Base-by-base conservation (phyloP, 2,797 vertebrate species). In the Halcyon leucocephala region DNA sequence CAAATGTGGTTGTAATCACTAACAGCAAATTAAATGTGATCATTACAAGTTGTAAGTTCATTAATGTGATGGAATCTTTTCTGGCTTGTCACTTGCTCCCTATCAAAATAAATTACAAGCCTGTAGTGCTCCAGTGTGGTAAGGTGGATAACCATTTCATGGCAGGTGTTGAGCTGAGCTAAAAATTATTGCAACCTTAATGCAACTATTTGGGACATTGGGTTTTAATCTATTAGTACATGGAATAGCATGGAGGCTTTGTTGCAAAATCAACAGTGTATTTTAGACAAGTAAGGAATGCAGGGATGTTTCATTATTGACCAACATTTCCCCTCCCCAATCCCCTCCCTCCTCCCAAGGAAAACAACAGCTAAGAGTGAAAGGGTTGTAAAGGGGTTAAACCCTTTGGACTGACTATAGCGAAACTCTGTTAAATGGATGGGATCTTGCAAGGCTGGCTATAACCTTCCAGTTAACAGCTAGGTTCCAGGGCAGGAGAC, bases 61-160 rank as follows among this genome's bases (percentile, higher is more conserved):
- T 86, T 89, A 80, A 64, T 52, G 55, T 25, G 39, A 49, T 64
- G 37, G 54, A 84, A 80, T 71, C 7, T 84, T 39, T 86, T 84
- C 66, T 73, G 66, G 14, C 8, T 90, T 85, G 48, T 73, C 66
- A 57, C 49, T 82, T 94, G 41, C 20, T 93, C 54, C 54, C 14
- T 66, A 55, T 70, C 60, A 95, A 89, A 96, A 93, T 66, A 73
- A 91, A 90, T 80, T 67, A 42, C 60, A 71, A 87, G 41, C 8
- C 16, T 6, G 1, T 42, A 88, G 57, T 48, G 14, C 33, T 92
- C 7, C 37, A 31, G 16, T 61, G 62, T 78, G 69, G 49, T 78
- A 49, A 80, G 20, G 78, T 60, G 44, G 69, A 82, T 74, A 91
- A 89, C n/a, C 16, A 48, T 51, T 70, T 74, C 48, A 20, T 37